Conservation (phyloP, 2,113 vertebrate species). For the Neotoma lepida region DNA sequence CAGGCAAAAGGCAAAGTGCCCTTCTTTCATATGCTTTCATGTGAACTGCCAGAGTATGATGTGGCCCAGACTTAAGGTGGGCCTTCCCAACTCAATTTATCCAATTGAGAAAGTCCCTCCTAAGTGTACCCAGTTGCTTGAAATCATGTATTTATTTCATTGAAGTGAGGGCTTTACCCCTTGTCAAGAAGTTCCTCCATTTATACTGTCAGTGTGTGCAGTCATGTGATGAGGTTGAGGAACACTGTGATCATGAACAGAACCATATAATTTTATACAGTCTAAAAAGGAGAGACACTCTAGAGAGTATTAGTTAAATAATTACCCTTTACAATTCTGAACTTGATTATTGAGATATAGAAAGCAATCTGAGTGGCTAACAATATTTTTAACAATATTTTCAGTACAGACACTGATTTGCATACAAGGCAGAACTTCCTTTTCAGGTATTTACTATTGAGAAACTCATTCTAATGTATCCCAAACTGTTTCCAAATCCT, state of each 20-base stretch:
- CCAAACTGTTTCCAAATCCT: neutral
- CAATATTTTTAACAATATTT: neutral
- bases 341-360: neutral
- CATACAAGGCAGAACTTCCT: neutral
- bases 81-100: neutral
- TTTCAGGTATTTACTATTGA: neutral
- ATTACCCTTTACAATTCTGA: neutral
- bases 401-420: neutral
- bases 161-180: neutral
- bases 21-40: neutral
- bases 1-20: neutral
- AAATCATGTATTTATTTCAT: neutral
- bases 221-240: too few species aligned
- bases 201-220: neutral
- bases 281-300: neutral
- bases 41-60: neutral
- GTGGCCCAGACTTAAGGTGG: neutral
- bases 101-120: neutral
- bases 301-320: neutral
- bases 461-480: neutral
- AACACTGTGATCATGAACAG: neutral
- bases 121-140: neutral
- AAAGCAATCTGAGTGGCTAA: neutral
- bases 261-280: neutral
- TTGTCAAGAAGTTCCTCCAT: neutral